A percentile compares a stretch with the other conserved stretches of the same genome.
These are phyloP conservation scores for Eonycteris spelaea DNA, from an alignment of 2,113 vertebrate genomes.

Conservation along the genomic window DNA sequence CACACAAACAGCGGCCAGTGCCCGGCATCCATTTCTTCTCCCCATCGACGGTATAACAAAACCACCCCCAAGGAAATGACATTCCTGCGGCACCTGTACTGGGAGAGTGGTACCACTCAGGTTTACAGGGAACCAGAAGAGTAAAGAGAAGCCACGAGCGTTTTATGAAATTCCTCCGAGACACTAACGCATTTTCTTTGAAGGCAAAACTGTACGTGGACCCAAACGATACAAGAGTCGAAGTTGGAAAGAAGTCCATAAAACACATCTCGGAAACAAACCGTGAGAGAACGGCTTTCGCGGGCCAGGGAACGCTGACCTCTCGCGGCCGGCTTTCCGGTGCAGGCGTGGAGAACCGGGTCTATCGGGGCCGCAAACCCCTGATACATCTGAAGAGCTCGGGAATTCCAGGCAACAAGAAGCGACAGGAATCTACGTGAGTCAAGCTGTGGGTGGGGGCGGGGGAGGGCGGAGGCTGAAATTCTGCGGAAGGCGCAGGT, in stretches of 20 bases:
- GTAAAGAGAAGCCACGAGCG: neutral
- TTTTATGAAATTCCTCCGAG: neutral
- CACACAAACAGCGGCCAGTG: too few species aligned
- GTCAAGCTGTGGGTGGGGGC: neutral
- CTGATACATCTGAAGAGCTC: neutral
- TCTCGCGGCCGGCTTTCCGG: neutral
- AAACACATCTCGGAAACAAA: too few species aligned
- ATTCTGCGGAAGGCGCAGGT: neutral
- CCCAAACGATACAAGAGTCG: neutral
- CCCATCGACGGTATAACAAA: too few species aligned
- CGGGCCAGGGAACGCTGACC: neutral
- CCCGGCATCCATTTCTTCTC: neutral
- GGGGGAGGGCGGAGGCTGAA: neutral
- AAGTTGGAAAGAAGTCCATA: neutral
- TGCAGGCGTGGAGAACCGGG: neutral
- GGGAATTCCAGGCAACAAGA: neutral
- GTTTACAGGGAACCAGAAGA: neutral
- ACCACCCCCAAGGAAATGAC: too few species aligned
- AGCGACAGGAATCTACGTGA: neutral
- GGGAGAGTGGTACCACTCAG: too few species aligned
- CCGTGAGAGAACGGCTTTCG: neutral
- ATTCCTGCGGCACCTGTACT: fast-evolving
- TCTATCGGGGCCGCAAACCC: neutral
- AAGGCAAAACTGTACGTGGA: neutral
- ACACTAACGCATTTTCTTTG: neutral